A percentile compares a stretch with the other conserved stretches of the same genome.
Evolutionary conservation across 2,888 invertebrate genomes (phyloP).

Genomic region (Bombylius major): DNA sequence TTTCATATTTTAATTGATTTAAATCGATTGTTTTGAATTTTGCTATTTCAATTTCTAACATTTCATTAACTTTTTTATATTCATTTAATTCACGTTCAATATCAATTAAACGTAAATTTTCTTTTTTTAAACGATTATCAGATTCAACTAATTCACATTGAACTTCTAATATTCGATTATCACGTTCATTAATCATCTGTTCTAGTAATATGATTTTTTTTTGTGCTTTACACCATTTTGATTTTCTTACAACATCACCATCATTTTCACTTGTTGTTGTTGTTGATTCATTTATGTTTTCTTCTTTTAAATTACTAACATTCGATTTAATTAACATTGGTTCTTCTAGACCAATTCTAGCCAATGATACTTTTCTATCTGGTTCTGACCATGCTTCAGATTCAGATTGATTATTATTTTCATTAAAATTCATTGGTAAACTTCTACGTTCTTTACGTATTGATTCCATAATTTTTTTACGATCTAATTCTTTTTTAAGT

Average conservation of each 20-base stretch:
- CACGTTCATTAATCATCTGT: constrained; percentile 33
- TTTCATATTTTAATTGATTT: constrained; percentile 15
- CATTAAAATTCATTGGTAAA: constrained; percentile 20
- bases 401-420: constrained; percentile 41
- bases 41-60: constrained; percentile 24
- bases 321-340: constrained; percentile 17
- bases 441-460: constrained; percentile 30
- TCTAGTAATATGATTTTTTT: constrained; percentile 38
- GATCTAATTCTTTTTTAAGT: constrained; percentile 24
- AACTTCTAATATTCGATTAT: constrained; percentile 33
- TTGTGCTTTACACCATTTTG: constrained; percentile 23
- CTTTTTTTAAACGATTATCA: constrained; percentile 30
- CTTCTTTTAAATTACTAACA: constrained; percentile 23
- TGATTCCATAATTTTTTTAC: constrained; percentile 15
- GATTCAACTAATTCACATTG: constrained; percentile 32
- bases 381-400: constrained; percentile 84
- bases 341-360: constrained; percentile 58
- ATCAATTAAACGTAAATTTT: constrained; percentile 19
- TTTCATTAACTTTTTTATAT: constrained; percentile 23
- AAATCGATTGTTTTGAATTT: constrained; percentile 15
- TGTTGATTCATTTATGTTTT: constrained; percentile 15
- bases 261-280: constrained; percentile 13
- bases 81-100: constrained; percentile 24
- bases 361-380: constrained; percentile 66
- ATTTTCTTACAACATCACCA: constrained; percentile 19